Base-by-base conservation (phyloP, 2,797 vertebrate genomes). In the Falco berigora region DNA sequence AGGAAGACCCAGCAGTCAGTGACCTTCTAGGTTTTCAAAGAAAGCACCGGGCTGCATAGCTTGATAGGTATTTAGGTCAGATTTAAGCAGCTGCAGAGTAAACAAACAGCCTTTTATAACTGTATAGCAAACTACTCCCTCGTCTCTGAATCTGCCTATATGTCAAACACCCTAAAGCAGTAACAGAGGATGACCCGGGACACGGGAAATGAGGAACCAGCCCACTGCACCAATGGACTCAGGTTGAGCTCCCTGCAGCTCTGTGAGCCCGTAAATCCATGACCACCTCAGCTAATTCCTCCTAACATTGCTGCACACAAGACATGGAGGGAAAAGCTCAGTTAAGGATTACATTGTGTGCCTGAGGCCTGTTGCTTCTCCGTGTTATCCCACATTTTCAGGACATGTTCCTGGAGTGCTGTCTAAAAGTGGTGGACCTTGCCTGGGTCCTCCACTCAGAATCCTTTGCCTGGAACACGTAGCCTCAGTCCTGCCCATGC, bases 41-140 rank as follows among this genome's bases (percentile, higher is more conserved):
- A 83, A 79, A 91, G 59, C 74, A 68, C 52, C 28, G 36, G 79
- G 62, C 50, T 92, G 49, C 34, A 42, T 49, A 83, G 58, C 46
- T 75, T 68, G 58, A 83, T 81, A 96, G 73, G 58, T 90, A 88
- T 94, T 95, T 72, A 83, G 73, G 82, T 88, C 94, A 74, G 49
- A 88, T 84, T 80, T 83, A 91, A 86, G 79, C 61, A 92, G 77
- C 59, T 91, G 84, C 71, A 76, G 62, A 79, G 64, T 56, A 92
- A 90, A 90, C 61, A 64, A 83, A 52, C 55, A 87, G 38, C 38
- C 52, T 88, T 88, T 90, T 72, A 44, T 58, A 86, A 95, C 40
- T 34, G 14, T 74, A 68, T 12, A 71, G 64, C 79, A 63, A 86
- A 74, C 56, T 1, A 6, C 32, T 80, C 61, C 68, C 49, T 86